A percentile compares a stretch with the other conserved stretches of the same genome.
Conservation (phyloP, 2,113 vertebrate genomes). For the Cinclus cinclus region DNA sequence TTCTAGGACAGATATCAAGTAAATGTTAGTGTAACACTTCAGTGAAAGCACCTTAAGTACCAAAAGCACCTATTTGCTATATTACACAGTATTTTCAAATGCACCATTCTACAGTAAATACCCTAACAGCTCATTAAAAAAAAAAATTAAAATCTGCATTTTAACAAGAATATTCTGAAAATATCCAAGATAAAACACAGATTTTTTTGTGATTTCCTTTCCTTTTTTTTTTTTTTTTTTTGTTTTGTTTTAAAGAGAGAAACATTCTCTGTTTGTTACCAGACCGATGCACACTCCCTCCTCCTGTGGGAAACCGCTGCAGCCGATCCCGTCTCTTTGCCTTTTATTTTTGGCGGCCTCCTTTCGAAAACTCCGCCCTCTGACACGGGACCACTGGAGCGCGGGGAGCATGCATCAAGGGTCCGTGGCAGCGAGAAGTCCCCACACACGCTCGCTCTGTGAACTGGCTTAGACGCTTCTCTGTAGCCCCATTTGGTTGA, state of each 20-base stretch:
- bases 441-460: slow-evolving; percentile 86
- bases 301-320: slow-evolving; percentile 87
- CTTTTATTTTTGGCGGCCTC: slow-evolving; percentile 88
- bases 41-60: slow-evolving; percentile 21
- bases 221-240: not conserved
- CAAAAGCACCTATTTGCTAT: slow-evolving; percentile 51
- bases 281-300: slow-evolving; percentile 90
- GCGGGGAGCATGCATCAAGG: slow-evolving; percentile 89
- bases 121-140: slow-evolving; percentile 69
- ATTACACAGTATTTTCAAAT: slow-evolving; percentile 36
- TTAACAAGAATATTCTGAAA: slow-evolving; percentile 81
- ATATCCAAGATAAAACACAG: slow-evolving; percentile 85
- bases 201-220: slow-evolving; percentile 77
- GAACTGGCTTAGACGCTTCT: slow-evolving; percentile 87
- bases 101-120: slow-evolving; percentile 37
- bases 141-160: slow-evolving; percentile 78
- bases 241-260: slow-evolving; percentile 67
- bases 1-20: slow-evolving; percentile 24
- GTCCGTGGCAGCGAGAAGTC: slow-evolving; percentile 88
- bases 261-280: slow-evolving; percentile 87
- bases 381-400: slow-evolving; percentile 88
- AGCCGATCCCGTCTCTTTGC: slow-evolving; percentile 88
- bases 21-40: slow-evolving; percentile 76
- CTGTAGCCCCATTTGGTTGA: slow-evolving; percentile 84
- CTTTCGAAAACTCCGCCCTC: slow-evolving; percentile 87